Percentiles rank a stretch among this genome's conserved stretches.
These are phyloP conservation scores for Synergus gifuensis DNA, from an alignment of 2,888 invertebrate genomes.

Conservation along the genomic window DNA sequence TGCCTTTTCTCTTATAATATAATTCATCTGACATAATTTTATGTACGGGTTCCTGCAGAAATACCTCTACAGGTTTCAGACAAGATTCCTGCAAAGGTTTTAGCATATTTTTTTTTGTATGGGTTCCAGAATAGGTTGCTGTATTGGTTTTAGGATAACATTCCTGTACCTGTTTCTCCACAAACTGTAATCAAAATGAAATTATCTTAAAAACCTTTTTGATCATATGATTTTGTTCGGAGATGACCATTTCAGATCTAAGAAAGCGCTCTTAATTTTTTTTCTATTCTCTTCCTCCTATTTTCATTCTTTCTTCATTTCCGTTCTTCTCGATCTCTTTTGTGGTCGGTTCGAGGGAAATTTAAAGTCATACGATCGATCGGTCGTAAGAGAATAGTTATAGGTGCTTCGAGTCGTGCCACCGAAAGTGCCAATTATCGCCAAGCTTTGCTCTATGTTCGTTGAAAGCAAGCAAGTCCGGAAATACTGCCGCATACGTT, in stretches of 20 bases:
- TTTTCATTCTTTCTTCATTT: background rate
- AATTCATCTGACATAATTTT: too few species aligned
- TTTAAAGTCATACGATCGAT: background rate
- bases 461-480: background rate
- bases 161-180: too few species aligned
- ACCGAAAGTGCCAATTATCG: constrained; percentile 3
- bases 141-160: too few species aligned
- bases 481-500: background rate
- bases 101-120: too few species aligned
- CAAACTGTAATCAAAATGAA: too few species aligned
- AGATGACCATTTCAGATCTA: background rate
- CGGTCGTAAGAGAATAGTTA: background rate
- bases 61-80: too few species aligned
- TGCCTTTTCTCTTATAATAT: too few species aligned
- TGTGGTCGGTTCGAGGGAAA: background rate
- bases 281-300: background rate
- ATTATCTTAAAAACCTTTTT: background rate
- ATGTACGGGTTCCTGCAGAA: too few species aligned
- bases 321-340: background rate
- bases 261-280: background rate
- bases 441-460: background rate
- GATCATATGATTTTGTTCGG: background rate
- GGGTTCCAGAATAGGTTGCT: too few species aligned
- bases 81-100: too few species aligned
- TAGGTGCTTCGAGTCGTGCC: background rate